phyloP scores from a whole-genome alignment of 2,797 vertebrate species.

The Arnoldichthys spilopterus region DNA sequence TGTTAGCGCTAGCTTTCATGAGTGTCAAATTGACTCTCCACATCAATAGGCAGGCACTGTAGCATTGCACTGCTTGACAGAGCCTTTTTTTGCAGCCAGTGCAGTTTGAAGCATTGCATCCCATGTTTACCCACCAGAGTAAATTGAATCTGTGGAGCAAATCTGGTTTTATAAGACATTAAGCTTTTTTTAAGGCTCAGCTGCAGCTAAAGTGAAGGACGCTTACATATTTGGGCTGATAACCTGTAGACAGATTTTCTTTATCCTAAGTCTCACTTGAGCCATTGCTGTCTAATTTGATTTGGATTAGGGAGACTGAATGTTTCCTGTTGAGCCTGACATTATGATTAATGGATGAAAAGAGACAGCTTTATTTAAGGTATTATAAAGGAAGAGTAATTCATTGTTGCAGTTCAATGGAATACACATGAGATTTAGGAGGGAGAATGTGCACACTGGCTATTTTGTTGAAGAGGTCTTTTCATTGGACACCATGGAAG shows the following conservation, averaged over 20 bases:
- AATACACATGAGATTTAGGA: background rate
- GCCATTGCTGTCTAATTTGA: background rate
- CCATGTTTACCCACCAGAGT: slow-evolving; percentile 7
- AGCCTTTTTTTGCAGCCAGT: slow-evolving; percentile 25
- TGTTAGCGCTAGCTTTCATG: slow-evolving; percentile 74
- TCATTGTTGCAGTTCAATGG: background rate
- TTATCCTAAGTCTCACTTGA: background rate
- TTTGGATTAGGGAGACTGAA: background rate
- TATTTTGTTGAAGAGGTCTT: background rate
- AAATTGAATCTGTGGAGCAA: slow-evolving; percentile 19
- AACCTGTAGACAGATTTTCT: slow-evolving; percentile 4
- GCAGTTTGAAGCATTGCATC: slow-evolving; percentile 34
- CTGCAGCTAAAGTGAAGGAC: background rate
- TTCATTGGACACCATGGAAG: background rate
- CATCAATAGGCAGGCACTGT: slow-evolving; percentile 57
- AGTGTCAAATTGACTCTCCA: slow-evolving; percentile 73
- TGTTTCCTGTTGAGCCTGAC: background rate
- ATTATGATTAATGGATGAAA: background rate
- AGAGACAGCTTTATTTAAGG: background rate
- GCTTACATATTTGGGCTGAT: background rate
- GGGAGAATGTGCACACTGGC: background rate
- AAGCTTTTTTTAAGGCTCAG: slow-evolving; percentile 1
- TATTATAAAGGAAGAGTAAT: background rate
- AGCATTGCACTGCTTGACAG: slow-evolving; percentile 4
- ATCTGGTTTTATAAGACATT: slow-evolving; percentile 28